Conservation (phyloP, 37 sponge, comb jelly and placozoan genomes). For the Axinella damicornis region DNA sequence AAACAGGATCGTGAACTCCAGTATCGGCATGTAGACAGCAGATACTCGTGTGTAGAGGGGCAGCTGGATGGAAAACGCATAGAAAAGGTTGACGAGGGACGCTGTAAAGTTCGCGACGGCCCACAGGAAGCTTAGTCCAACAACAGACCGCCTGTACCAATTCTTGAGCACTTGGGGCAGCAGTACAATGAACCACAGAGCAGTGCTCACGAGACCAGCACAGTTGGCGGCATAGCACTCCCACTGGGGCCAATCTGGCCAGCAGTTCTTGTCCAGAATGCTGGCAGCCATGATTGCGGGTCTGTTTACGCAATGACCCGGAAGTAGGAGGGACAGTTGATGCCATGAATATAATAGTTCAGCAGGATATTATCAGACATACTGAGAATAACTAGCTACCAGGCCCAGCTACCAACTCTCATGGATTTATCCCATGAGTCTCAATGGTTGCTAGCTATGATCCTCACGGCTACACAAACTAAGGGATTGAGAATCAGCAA, state of each 20-base stretch:
- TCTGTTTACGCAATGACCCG: too few relatives aligned
- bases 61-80: slow-evolving; percentile 25
- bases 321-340: too few relatives aligned
- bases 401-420: too few relatives aligned
- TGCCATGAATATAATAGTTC: too few relatives aligned
- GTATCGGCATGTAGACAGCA: slow-evolving; percentile 43
- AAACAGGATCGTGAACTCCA: slow-evolving; percentile 51
- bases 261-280: slow-evolving; percentile 31
- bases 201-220: slow-evolving; percentile 44
- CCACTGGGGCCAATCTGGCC: slow-evolving; percentile 7
- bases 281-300: too few relatives aligned
- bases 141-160: slow-evolving; percentile 39
- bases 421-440: too few relatives aligned
- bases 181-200: slow-evolving; percentile 57
- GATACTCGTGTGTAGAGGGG: slow-evolving; percentile 37
- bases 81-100: slow-evolving; percentile 64
- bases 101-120: slow-evolving; percentile 71
- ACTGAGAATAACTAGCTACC: too few relatives aligned
- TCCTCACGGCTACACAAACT: too few relatives aligned
- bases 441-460: too few relatives aligned
- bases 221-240: slow-evolving; percentile 41
- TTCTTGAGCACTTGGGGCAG: slow-evolving; percentile 63
- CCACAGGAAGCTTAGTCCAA: slow-evolving; percentile 63
- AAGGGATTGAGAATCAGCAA: too few relatives aligned
- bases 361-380: too few relatives aligned